phyloP scores from a whole-genome alignment of 2,888 invertebrate species.

The Mayetiola destructor region DNA sequence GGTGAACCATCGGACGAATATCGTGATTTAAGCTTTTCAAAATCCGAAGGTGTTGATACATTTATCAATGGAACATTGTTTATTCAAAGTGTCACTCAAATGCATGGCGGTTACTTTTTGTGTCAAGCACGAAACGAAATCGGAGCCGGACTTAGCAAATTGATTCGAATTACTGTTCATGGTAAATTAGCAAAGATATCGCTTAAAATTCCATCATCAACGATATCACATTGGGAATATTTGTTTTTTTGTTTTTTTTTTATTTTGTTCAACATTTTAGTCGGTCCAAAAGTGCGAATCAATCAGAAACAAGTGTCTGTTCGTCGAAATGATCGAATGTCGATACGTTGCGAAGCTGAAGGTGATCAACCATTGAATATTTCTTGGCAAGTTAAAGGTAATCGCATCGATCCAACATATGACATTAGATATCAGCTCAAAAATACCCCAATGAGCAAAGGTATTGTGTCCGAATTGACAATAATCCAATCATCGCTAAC shows the following conservation, averaged over 20 bases:
- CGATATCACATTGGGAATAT: neutral
- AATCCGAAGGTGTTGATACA: constrained; percentile 31
- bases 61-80: constrained; percentile 38
- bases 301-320: constrained; percentile 37
- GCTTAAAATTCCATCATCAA: neutral
- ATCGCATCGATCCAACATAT: constrained; percentile 37
- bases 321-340: constrained; percentile 38
- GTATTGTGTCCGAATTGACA: constrained; percentile 41
- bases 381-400: constrained; percentile 38
- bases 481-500: constrained; percentile 39
- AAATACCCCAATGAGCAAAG: constrained; percentile 32
- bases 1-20: constrained; percentile 37
- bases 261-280: constrained; percentile 24
- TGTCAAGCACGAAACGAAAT: constrained; percentile 48
- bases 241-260: neutral
- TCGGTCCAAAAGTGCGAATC: constrained; percentile 39
- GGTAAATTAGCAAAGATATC: constrained; percentile 35
- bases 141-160: constrained; percentile 45
- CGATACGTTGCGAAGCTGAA: constrained; percentile 38
- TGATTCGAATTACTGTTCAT: constrained; percentile 45
- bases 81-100: constrained; percentile 39
- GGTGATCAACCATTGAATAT: constrained; percentile 41
- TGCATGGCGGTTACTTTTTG: constrained; percentile 41
- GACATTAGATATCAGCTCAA: constrained; percentile 36
- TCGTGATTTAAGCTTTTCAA: constrained; percentile 38